phyloP scores from a whole-genome alignment of 1,140 invertebrate genomes.

The Zaprionus capensis region DNA sequence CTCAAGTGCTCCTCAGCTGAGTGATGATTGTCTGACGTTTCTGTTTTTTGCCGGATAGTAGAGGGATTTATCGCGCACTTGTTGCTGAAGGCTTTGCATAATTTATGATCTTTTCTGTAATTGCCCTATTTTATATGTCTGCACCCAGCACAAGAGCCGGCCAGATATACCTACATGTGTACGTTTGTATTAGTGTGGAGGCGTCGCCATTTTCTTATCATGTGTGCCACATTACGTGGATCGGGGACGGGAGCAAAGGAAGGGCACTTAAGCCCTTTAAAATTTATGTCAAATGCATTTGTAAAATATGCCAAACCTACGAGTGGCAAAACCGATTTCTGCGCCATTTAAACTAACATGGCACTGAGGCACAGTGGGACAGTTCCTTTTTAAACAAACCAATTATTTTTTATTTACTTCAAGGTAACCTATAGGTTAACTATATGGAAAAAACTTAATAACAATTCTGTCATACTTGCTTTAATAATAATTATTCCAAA shows the following conservation, averaged over 20 bases:
- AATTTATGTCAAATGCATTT: constrained; percentile 83
- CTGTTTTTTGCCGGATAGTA: not conserved
- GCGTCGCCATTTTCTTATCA: constrained; percentile 58
- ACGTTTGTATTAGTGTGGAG: constrained; percentile 26
- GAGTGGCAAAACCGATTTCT: constrained; percentile 77
- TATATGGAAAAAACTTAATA: no score
- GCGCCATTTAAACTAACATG: constrained; percentile 63
- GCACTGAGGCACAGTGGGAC: constrained; percentile 48
- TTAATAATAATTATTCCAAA: not conserved
- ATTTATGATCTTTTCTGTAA: constrained; percentile 78
- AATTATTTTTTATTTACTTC: not conserved
- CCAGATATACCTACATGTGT: not conserved
- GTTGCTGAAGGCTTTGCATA: constrained; percentile 74
- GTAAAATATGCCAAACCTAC: constrained; percentile 80
- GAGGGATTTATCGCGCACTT: constrained; percentile 66
- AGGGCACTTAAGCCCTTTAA: constrained; percentile 72
- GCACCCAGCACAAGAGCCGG: constrained; percentile 5
- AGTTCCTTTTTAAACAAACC: not conserved
- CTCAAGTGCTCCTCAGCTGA: constrained; percentile 54
- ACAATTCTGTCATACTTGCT: no score
- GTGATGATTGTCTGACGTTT: constrained; percentile 70
- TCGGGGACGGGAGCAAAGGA: not conserved
- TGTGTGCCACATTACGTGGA: constrained; percentile 43
- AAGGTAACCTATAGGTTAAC: no score
- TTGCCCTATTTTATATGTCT: constrained; percentile 79